Conservation (phyloP, 2,888 invertebrate species). For the Tridacna gigas region DNA sequence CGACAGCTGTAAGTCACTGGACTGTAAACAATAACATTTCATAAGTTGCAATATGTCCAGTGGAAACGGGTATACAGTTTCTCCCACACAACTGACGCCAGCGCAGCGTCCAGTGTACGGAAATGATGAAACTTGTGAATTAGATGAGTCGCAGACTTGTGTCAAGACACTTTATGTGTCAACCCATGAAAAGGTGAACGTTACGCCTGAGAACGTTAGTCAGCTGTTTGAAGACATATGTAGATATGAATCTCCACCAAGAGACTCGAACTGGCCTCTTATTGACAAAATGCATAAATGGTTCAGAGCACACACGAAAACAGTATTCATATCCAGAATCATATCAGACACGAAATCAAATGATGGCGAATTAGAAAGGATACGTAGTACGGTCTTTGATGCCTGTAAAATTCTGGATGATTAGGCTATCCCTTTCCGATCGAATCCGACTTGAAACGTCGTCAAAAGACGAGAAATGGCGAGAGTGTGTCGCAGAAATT, state of each 20-base stretch:
- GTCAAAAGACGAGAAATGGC: neutral
- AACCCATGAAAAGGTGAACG: neutral
- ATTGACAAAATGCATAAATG: neutral
- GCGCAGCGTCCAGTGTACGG: neutral
- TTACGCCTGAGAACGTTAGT: too few species aligned
- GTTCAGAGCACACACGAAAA: neutral
- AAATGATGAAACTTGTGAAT: neutral
- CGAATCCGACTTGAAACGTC: neutral
- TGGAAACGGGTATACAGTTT: too few species aligned
- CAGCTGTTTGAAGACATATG: too few species aligned
- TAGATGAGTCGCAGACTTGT: neutral
- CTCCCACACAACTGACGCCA: neutral
- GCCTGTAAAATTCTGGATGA: neutral
- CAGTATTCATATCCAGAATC: neutral
- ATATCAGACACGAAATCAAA: neutral
- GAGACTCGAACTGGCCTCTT: conserved; percentile 3
- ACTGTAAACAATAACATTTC: too few species aligned
- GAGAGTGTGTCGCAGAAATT: neutral
- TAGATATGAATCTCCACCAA: too few species aligned
- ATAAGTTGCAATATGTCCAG: too few species aligned
- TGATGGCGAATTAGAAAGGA: neutral
- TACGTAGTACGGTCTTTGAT: neutral
- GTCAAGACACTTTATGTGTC: neutral
- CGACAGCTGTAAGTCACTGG: too few species aligned
- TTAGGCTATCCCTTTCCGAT: conserved; percentile 2